Evolutionary conservation across 2,888 invertebrate species (phyloP).

Genomic region (Tipula confusa): DNA sequence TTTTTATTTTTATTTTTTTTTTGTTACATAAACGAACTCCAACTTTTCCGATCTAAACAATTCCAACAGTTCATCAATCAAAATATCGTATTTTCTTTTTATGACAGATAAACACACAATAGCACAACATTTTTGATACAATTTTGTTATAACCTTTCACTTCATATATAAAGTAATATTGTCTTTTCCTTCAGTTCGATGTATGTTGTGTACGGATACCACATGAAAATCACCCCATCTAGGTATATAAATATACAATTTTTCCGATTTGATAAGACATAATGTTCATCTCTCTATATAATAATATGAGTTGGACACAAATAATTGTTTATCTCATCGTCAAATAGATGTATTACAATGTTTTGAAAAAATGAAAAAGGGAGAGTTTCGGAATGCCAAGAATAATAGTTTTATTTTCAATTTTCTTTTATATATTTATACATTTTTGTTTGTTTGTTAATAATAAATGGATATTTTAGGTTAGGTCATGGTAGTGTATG

Average conservation of each 20-base stretch:
- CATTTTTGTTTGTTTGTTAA: neutral
- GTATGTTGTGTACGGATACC: neutral
- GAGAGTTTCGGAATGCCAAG: neutral
- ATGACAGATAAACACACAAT: slow-evolving; percentile 37
- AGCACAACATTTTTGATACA: slow-evolving; percentile 28
- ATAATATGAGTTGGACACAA: slow-evolving; percentile 8
- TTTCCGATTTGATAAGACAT: neutral
- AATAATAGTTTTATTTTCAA: slow-evolving; percentile 28
- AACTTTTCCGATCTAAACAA: slow-evolving; percentile 29
- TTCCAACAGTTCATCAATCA: slow-evolving; percentile 37
- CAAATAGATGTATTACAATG: neutral
- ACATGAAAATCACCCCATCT: neutral
- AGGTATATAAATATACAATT: neutral
- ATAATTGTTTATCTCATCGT: slow-evolving; percentile 25
- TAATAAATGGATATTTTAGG: slow-evolving; percentile 28
- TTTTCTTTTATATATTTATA: neutral
- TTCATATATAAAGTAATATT: slow-evolving; percentile 15
- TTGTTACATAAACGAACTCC: neutral
- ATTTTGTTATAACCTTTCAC: slow-evolving; percentile 29
- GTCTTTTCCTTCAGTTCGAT: neutral
- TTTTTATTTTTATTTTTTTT: neutral
- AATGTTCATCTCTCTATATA: neutral
- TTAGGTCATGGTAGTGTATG: neutral
- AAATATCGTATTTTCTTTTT: slow-evolving; percentile 36
- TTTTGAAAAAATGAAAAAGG: neutral